Evolutionary conservation across 2,888 invertebrate species (phyloP).

Genomic region (Aproaerema taeniolella): DNA sequence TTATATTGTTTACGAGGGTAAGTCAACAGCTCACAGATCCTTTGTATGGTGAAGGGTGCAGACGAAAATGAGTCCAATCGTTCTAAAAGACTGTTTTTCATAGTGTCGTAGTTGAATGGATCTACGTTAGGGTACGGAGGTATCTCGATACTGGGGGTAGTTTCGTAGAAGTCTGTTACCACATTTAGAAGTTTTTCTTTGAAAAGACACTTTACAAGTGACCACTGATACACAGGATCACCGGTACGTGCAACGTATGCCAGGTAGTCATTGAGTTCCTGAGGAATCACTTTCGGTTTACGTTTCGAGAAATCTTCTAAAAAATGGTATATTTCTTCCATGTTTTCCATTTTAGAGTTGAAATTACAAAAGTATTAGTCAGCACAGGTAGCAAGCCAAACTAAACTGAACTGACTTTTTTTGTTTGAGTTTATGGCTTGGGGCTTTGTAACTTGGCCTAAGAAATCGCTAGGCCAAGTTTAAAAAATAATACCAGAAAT

Average conservation of each 20-base stretch:
- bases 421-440: too few species aligned
- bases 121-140: conserved; percentile 94
- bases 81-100: conserved; percentile 89
- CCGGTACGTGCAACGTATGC: conserved; percentile 95
- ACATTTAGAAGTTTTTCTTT: conserved; percentile 91
- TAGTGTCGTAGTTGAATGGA: conserved; percentile 91
- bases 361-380: background rate
- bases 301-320: conserved; percentile 90
- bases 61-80: conserved; percentile 89
- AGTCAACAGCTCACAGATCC: conserved; percentile 95
- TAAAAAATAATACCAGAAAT: too few species aligned
- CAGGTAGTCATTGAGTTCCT: conserved; percentile 92
- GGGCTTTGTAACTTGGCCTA: too few species aligned
- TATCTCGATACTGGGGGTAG: conserved; percentile 85
- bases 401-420: background rate
- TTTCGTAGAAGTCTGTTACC: conserved; percentile 91
- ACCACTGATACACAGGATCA: conserved; percentile 95
- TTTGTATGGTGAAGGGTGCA: conserved; percentile 97
- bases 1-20: conserved; percentile 96
- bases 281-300: conserved; percentile 87
- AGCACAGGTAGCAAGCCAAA: too few species aligned
- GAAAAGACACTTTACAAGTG: conserved; percentile 90
- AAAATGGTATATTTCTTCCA: conserved; percentile 89
- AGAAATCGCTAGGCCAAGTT: too few species aligned
- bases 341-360: conserved; percentile 89